Evolutionary conservation across 2,113 vertebrate species (phyloP).

Genomic region (Vulpes vulpes): DNA sequence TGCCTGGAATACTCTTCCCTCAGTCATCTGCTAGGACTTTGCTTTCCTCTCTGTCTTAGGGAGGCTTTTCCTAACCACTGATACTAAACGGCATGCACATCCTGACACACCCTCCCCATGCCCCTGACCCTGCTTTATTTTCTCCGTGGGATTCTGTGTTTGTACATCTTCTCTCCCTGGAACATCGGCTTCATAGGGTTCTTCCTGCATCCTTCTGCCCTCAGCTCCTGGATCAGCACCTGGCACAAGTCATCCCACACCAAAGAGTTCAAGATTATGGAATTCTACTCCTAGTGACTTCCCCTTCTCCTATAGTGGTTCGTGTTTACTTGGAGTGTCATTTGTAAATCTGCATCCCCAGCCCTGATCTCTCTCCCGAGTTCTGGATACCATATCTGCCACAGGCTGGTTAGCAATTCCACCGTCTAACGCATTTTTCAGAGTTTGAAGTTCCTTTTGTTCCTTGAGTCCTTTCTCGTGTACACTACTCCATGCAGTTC

Average conservation of each 20-base stretch:
- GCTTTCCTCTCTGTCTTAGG: background rate
- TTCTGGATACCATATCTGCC: background rate
- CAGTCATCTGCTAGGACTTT: too few relatives aligned
- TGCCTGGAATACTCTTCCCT: background rate
- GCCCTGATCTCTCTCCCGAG: background rate
- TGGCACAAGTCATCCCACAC: background rate
- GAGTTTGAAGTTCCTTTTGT: background rate
- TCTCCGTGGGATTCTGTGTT: background rate
- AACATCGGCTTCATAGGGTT: too few relatives aligned
- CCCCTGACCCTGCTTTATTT: background rate
- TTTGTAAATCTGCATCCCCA: background rate
- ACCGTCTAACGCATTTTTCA: too few relatives aligned
- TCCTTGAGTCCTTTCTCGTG: background rate
- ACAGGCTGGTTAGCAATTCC: background rate
- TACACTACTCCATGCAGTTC: background rate
- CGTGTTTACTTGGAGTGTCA: background rate
- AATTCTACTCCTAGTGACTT: background rate
- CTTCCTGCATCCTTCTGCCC: background rate
- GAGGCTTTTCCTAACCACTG: background rate
- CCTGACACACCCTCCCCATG: background rate
- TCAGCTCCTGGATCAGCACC: too few relatives aligned
- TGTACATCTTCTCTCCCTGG: background rate
- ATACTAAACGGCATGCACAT: too few relatives aligned
- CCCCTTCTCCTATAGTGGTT: background rate
- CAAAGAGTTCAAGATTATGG: background rate